Base-by-base conservation (phyloP, 2,113 vertebrate genomes). In the Oxyruncus cristatus region DNA sequence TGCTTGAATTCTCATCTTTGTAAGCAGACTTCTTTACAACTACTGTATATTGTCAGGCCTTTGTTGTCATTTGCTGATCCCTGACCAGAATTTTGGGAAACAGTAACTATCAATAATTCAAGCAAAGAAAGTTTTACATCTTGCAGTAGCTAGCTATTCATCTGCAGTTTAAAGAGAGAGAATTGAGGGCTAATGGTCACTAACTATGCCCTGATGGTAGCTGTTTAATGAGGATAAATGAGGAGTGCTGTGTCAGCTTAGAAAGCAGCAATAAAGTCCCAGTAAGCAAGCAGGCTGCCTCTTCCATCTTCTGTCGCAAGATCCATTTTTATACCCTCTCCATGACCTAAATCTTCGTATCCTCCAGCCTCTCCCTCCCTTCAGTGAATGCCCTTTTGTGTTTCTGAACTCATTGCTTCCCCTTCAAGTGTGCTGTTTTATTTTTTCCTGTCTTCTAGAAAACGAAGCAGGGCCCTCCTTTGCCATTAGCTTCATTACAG, bases 191-290 rank as follows among this genome's bases (percentile, higher is more conserved):
- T 83, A 85, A 94, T 85, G 68, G 78, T 59, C 47, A 83, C 71
- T 85, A 88, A 95, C 37, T 76, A 23, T 65, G 39, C 61, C 59
- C 46, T 96, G 80, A 89, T 81, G 81, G 58, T 49, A 83, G 39
- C 49, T 77, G 33, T 77, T 97, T 92, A 95, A 95, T 85, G 80
- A 81, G 83, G 42, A 92, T 88, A 95, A 95, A 95, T 93, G 80
- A 76, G 62, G 46, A 92, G 15, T 53, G 42, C 75, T 93, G 56
- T 53, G 61, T 67, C 68, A 85, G 67, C 76, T 92, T 80, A 67
- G 67, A 86, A 90, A 68, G 46, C 23, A 41, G 70, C 49, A 85
- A 74, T 88, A 53, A 95, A 93, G n/a, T 80, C 74, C 37, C 30
- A 67, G 49, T 73, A 88, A 74, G 62, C 71, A 73, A 92, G 73